A percentile compares a stretch with the other conserved stretches of the same genome.
These are phyloP conservation scores for Urophycis tenuis DNA, from an alignment of 2,797 vertebrate species.

Conservation along the genomic window DNA sequence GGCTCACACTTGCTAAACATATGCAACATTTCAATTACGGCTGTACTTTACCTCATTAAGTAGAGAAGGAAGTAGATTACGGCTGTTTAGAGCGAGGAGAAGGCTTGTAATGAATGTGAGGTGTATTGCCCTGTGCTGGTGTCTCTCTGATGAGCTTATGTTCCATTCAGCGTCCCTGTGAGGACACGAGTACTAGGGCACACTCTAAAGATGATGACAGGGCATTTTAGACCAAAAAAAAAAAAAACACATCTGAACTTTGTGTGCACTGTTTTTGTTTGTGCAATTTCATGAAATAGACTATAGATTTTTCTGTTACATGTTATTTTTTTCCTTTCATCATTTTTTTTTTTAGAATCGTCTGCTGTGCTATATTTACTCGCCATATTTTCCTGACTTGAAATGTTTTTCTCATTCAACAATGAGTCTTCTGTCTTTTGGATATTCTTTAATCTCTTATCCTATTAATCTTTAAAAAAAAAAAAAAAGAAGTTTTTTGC, in stretches of 20 bases:
- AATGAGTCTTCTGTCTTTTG: constrained; percentile 78
- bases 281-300: background rate
- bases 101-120: constrained; percentile 43
- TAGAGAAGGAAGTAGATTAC: constrained; percentile 44
- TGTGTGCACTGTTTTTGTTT: background rate
- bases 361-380: background rate
- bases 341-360: background rate
- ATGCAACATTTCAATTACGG: constrained; percentile 54
- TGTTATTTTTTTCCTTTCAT: background rate
- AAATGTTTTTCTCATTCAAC: constrained; percentile 69
- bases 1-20: constrained; percentile 40
- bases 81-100: constrained; percentile 34
- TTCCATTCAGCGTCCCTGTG: constrained; percentile 42
- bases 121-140: constrained; percentile 40
- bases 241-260: background rate
- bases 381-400: constrained; percentile 8
- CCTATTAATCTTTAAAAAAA: constrained; percentile 92
- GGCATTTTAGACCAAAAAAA: background rate
- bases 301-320: background rate
- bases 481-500: constrained; percentile 73
- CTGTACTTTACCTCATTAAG: constrained; percentile 43
- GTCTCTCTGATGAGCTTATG: constrained; percentile 43
- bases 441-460: constrained; percentile 94
- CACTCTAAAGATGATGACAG: background rate
- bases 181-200: constrained; percentile 10